These are phyloP conservation scores for Cheilosia vulpina DNA, from an alignment of 2,888 invertebrate genomes.

Conservation along the genomic window DNA sequence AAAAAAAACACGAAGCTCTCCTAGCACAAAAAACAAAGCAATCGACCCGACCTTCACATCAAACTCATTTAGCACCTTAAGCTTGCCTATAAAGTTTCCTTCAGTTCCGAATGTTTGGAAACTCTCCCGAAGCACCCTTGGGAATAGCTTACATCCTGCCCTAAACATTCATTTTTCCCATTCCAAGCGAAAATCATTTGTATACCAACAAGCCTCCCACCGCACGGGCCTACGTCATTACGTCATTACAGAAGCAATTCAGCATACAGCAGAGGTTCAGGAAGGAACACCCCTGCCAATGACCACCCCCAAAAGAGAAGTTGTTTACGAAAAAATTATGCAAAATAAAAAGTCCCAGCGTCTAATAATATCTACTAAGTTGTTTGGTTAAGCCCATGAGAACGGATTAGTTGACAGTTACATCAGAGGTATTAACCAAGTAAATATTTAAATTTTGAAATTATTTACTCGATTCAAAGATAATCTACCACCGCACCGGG, in stretches of 20 bases:
- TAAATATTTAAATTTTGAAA: conserved; percentile 50
- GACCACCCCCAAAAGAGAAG: background rate
- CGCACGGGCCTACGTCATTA: background rate
- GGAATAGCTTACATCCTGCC: background rate
- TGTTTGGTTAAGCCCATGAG: conserved; percentile 14
- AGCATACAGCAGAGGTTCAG: background rate
- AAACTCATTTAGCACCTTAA: background rate
- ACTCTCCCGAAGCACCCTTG: background rate
- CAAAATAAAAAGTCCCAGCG: background rate
- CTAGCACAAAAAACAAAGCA: background rate
- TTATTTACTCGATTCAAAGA: conserved; percentile 33
- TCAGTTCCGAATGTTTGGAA: background rate
- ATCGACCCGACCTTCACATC: background rate
- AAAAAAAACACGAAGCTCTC: background rate
- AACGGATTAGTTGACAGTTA: conserved; percentile 21
- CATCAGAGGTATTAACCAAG: conserved; percentile 15
- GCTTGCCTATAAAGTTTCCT: background rate
- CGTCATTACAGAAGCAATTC: conserved; percentile 12
- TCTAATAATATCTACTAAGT: background rate
- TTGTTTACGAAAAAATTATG: conserved; percentile 27
- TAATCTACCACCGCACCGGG: conserved; percentile 7
- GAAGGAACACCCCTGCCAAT: background rate
- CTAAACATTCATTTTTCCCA: background rate
- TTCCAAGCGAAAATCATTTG: background rate
- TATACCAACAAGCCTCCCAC: background rate